Percentiles rank a stretch among this genome's conserved stretches.
Evolutionary conservation across 2,797 vertebrate genomes (phyloP).

Genomic region (Semaprochilodus insignis): DNA sequence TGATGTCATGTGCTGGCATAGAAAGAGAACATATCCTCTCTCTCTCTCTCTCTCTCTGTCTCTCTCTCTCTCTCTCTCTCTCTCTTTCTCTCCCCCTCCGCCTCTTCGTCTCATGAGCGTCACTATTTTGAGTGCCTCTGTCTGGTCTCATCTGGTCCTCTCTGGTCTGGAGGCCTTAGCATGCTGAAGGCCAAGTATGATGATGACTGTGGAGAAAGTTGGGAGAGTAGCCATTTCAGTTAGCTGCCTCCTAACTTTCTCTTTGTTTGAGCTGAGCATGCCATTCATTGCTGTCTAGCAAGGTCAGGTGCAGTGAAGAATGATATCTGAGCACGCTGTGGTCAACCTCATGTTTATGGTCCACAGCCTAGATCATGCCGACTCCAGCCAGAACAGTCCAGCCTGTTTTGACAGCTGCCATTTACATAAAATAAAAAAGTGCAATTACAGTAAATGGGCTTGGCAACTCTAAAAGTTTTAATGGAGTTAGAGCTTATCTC

Average conservation of each 20-base stretch:
- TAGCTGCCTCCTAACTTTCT: constrained; percentile 4
- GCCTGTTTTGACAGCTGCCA: constrained; percentile 79
- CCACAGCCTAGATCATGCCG: constrained; percentile 60
- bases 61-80: constrained; percentile 11
- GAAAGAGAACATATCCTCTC: constrained; percentile 68
- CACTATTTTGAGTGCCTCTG: constrained; percentile 34
- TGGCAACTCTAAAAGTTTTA: constrained; percentile 59
- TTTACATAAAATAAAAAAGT: constrained; percentile 39
- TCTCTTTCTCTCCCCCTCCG: constrained; percentile 47
- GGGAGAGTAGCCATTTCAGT: constrained; percentile 6
- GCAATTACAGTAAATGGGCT: constrained; percentile 66
- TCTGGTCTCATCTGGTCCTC: constrained; percentile 39
- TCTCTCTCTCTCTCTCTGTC: constrained; percentile 35
- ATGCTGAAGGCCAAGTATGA: constrained; percentile 31
- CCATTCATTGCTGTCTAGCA: constrained; percentile 54
- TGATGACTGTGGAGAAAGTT: constrained; percentile 10
- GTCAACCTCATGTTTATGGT: constrained; percentile 64
- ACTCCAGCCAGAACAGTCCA: constrained; percentile 49
- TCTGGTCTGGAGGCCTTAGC: constrained; percentile 10
- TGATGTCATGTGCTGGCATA: constrained; percentile 79
- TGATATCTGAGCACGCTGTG: constrained; percentile 51
- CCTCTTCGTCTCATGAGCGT: constrained; percentile 36
- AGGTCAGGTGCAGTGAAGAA: constrained; percentile 60
- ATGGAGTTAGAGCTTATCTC: background rate
- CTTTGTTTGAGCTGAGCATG: constrained; percentile 18